phyloP scores from a whole-genome alignment of 2,113 vertebrate species.

The Atrichornis clamosus region DNA sequence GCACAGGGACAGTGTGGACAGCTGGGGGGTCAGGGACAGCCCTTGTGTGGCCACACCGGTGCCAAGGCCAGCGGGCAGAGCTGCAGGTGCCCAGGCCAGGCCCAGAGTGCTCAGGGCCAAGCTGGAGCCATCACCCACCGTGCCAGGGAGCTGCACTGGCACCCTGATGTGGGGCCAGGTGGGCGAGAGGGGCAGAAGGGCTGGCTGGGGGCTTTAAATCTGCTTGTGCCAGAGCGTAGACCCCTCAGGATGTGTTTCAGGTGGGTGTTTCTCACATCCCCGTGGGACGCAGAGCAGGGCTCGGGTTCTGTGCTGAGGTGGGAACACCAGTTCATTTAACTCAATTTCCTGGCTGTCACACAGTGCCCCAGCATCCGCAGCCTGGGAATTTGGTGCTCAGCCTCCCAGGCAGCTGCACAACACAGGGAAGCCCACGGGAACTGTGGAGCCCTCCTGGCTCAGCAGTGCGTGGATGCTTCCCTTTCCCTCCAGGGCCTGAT shows the following conservation, averaged over 20 bases:
- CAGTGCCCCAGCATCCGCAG: fast-evolving
- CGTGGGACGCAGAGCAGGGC: neutral
- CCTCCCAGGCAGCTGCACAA: neutral
- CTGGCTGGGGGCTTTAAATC: neutral
- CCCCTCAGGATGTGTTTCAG: fast-evolving
- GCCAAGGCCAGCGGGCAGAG: neutral
- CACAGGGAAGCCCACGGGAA: neutral
- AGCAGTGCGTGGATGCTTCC: neutral
- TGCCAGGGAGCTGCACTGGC: neutral
- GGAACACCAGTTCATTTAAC: neutral
- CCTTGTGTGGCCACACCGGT: fast-evolving
- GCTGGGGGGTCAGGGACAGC: neutral
- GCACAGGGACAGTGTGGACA: neutral
- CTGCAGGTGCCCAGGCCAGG: neutral
- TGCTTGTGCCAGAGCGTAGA: neutral
- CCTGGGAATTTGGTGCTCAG: neutral
- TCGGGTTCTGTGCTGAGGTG: neutral
- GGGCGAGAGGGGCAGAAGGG: neutral
- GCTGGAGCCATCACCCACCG: fast-evolving
- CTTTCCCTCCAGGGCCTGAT: neutral
- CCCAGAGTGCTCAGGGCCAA: fast-evolving
- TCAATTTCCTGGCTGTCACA: neutral
- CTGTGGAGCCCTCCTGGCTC: neutral
- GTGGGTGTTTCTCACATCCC: neutral
- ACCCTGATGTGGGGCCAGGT: fast-evolving